phyloP scores from a whole-genome alignment of 1,140 invertebrate genomes.

The Harpegnathos saltator region DNA sequence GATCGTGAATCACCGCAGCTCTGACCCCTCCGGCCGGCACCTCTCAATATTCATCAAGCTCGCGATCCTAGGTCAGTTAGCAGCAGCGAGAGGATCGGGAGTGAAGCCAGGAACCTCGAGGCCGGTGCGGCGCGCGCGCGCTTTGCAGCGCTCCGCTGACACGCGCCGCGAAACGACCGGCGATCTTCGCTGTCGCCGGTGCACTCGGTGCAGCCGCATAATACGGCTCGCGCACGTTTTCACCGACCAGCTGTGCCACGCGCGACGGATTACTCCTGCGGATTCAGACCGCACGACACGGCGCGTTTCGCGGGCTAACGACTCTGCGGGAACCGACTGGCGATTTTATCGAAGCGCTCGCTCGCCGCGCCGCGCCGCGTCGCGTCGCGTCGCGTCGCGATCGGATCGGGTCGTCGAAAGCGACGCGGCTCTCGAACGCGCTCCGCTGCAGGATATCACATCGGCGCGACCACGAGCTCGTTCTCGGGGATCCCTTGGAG shows the following conservation, averaged over 20 bases:
- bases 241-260: neutral
- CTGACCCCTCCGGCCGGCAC: slow-evolving; percentile 15
- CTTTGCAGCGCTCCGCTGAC: neutral
- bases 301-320: slow-evolving; percentile 17
- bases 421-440: too few relatives aligned
- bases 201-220: neutral
- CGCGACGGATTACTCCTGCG: slow-evolving; percentile 15
- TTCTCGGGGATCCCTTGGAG: neutral
- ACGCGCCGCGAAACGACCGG: neutral
- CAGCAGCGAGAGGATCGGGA: neutral
- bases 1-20: slow-evolving; percentile 19
- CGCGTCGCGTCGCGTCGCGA: too few relatives aligned
- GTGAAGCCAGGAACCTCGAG: neutral
- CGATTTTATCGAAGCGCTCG: neutral
- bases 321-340: neutral
- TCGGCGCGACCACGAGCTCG: too few relatives aligned
- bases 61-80: slow-evolving; percentile 64
- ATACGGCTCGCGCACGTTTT: slow-evolving; percentile 15
- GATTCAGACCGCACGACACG: slow-evolving; percentile 29
- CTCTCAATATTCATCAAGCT: slow-evolving; percentile 62
- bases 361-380: too few relatives aligned
- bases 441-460: too few relatives aligned
- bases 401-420: too few relatives aligned
- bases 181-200: neutral
- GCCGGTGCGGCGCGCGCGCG: neutral